Base-by-base conservation (phyloP, 2,113 vertebrate species). In the Dasyornis broadbenti region DNA sequence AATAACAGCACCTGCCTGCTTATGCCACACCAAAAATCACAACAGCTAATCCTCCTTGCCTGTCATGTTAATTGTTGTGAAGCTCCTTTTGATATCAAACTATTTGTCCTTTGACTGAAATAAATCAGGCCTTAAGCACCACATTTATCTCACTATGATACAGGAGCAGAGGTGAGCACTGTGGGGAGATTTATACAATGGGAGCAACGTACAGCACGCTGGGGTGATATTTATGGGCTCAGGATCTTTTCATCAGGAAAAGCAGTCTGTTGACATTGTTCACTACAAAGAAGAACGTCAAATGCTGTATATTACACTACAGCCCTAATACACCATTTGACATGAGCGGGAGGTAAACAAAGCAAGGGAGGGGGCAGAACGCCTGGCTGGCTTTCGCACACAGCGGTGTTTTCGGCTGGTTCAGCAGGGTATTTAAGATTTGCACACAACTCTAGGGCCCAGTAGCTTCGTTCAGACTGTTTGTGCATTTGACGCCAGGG, bases 1-100 rank as follows among this genome's bases (percentile, higher is more conserved):
- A 94, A 68, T 83, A 93, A 91, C 82, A 96, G 96, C 98, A 98
- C 98, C 98, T 98, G 98, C 98, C 97, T 96, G 92, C 92, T 92
- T 95, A 96, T 73, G 91, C 82, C 92, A 90, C 89, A 91, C 92
- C 37, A 2, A 85, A 81, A 86, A 94, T 94, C 85, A 73, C 88
- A 90, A 91, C 94, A 93, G 86, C 93, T 96, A 95, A 97, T 96
- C 94, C 95, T 93, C 95, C 86, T 96, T 93, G 96, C 89, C 95
- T 96, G 96, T 96, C 96, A 94, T 52, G 59, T 89, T 97, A 97
- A 97, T 97, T 97, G 92, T 96, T 90, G 73, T 0, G 31, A 94
- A 94, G 92, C 89, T 91, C 86, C 92, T 92, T 97, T 97, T 95
- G 95, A 96, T 97, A 96, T 93, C 90, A 92, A 96, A 94, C 61